phyloP scores from a whole-genome alignment of 1,140 invertebrate species.

The Platyura marginata region DNA sequence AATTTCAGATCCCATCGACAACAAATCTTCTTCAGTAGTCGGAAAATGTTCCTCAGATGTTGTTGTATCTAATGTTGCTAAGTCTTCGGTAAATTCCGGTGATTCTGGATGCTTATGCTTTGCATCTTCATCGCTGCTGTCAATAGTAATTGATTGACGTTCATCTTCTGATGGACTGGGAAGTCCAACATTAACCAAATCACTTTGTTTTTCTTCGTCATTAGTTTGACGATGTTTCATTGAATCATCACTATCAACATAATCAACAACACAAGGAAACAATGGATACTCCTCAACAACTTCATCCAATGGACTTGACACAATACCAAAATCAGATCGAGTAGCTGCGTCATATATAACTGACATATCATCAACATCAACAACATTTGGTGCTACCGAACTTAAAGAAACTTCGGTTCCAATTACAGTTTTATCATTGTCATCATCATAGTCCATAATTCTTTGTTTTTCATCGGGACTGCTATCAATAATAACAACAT shows the following conservation, averaged over 20 bases:
- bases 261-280: conserved; percentile 36
- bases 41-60: neutral
- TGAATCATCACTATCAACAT: conserved; percentile 37
- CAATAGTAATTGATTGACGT: neutral
- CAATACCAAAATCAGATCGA: conserved; percentile 20
- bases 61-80: neutral
- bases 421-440: conserved; percentile 36
- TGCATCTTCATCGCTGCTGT: neutral
- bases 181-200: neutral
- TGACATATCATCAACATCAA: conserved; percentile 33
- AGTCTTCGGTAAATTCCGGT: neutral
- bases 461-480: conserved; percentile 21
- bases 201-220: neutral
- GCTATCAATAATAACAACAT: conserved; percentile 18
- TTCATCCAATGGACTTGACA: conserved; percentile 35
- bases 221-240: conserved; percentile 16
- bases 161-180: neutral
- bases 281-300: conserved; percentile 38
- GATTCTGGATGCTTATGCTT: neutral
- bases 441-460: conserved; percentile 38
- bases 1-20: conserved; percentile 1
- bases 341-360: conserved; percentile 32
- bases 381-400: conserved; percentile 29
- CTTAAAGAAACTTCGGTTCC: conserved; percentile 37
- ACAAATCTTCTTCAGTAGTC: neutral